A percentile compares a stretch with the other conserved stretches of the same genome.
Evolutionary conservation across 2,797 vertebrate species (phyloP).

Genomic region (Platalea minor): DNA sequence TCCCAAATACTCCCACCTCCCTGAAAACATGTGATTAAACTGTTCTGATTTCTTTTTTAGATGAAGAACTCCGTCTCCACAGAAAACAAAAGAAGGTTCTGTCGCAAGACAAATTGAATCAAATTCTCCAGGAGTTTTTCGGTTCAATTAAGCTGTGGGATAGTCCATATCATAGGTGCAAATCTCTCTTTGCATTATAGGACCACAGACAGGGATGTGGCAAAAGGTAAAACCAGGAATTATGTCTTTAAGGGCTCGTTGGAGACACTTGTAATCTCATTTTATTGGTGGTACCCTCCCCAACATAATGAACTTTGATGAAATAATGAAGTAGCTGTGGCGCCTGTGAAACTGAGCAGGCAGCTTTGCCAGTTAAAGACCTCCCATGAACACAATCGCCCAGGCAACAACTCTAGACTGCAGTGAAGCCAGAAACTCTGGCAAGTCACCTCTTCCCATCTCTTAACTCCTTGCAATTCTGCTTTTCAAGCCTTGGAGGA

Average conservation of each 20-base stretch:
- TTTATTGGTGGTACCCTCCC: constrained; percentile 76
- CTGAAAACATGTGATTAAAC: constrained; percentile 43
- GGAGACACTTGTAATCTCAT: constrained; percentile 77
- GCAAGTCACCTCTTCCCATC: constrained; percentile 39
- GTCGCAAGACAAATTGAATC: constrained; percentile 64
- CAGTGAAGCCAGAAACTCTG: constrained; percentile 55
- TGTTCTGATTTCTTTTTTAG: constrained; percentile 54
- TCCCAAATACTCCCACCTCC: constrained; percentile 1
- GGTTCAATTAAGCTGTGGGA: constrained; percentile 61
- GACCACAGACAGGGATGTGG: constrained; percentile 70
- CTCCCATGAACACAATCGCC: constrained; percentile 73
- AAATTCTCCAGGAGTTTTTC: constrained; percentile 49
- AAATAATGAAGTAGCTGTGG: constrained; percentile 75
- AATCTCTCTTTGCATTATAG: constrained; percentile 58
- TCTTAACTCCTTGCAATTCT: constrained; percentile 26
- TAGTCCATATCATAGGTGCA: constrained; percentile 60
- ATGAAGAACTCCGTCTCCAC: constrained; percentile 51
- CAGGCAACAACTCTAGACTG: constrained; percentile 42
- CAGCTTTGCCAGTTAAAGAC: constrained; percentile 67
- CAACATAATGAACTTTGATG: constrained; percentile 77
- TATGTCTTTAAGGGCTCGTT: constrained; percentile 71
- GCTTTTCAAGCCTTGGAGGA: not conserved
- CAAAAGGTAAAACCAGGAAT: constrained; percentile 66
- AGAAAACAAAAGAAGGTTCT: constrained; percentile 45
- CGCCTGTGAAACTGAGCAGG: constrained; percentile 73